Evolutionary conservation across 2,888 invertebrate genomes (phyloP).

Genomic region (Frankliniella fusca): DNA sequence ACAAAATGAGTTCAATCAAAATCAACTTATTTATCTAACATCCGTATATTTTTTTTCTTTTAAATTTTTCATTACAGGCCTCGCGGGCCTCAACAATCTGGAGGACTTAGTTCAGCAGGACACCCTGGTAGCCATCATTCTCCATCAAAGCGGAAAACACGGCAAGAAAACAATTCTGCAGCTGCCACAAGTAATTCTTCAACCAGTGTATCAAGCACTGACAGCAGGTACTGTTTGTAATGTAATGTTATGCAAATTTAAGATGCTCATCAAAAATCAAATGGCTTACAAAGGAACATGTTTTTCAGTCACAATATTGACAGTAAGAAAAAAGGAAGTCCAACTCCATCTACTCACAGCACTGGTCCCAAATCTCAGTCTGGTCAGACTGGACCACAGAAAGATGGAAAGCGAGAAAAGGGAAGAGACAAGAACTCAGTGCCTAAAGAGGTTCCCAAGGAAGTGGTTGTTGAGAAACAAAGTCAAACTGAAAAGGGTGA

Average conservation of each 20-base stretch:
- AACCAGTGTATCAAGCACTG: neutral
- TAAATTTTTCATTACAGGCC: neutral
- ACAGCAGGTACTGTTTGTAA: slow-evolving; percentile 4
- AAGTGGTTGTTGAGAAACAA: neutral
- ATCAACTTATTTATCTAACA: neutral
- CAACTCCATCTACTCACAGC: neutral
- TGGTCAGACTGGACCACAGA: neutral
- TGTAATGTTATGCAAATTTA: slow-evolving; percentile 21
- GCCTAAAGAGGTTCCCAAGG: neutral
- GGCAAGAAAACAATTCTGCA: neutral
- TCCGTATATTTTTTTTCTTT: neutral
- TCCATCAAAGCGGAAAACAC: neutral
- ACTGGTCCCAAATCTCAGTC: neutral
- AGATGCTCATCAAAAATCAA: neutral
- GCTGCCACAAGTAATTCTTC: neutral
- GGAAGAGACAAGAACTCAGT: neutral
- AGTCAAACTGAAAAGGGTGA: neutral
- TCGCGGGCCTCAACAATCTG: neutral
- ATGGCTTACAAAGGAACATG: neutral
- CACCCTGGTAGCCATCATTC: neutral
- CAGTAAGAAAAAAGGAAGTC: neutral
- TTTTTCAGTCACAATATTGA: neutral
- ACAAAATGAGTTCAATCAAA: slow-evolving; percentile 16
- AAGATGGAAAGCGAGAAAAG: neutral
- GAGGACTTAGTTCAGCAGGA: neutral